Conservation (phyloP, 2,888 invertebrate genomes). For the Drosophila dives region DNA sequence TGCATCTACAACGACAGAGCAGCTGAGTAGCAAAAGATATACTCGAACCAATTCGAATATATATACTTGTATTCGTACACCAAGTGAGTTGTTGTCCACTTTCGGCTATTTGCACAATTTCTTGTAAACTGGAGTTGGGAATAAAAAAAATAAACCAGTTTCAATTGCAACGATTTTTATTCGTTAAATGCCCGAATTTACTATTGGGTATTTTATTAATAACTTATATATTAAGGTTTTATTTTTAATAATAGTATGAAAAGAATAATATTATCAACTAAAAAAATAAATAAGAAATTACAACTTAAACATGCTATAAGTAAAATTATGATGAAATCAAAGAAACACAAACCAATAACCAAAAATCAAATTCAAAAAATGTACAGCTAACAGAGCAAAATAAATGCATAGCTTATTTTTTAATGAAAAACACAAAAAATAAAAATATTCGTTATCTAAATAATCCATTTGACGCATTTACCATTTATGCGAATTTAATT, state of each 20-base stretch:
- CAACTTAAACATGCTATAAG: not conserved
- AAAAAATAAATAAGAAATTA: not conserved
- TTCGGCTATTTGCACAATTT: slow-evolving; percentile 14
- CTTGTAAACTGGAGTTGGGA: not conserved
- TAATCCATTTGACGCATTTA: slow-evolving; percentile 7
- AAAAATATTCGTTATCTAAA: not conserved
- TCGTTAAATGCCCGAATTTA: not conserved
- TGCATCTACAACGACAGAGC: slow-evolving; percentile 14
- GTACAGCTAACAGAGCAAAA: not conserved
- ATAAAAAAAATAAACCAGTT: slow-evolving; percentile 2
- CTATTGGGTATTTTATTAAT: too few relatives aligned
- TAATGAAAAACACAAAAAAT: not conserved
- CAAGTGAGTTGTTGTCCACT: slow-evolving; percentile 18
- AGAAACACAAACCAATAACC: not conserved
- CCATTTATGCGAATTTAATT: slow-evolving; percentile 33
- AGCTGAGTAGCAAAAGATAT: slow-evolving; percentile 11
- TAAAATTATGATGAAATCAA: not conserved
- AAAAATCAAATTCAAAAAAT: not conserved
- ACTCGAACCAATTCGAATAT: not conserved
- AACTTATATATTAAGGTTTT: not conserved
- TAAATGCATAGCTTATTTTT: not conserved
- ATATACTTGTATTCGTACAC: not conserved
- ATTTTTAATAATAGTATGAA: not conserved
- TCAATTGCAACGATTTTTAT: not conserved
- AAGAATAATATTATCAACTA: not conserved